A percentile compares a stretch with the other conserved stretches of the same genome.
phyloP scores from a whole-genome alignment of 1,140 invertebrate genomes.

The Hylaeus volcanicus region DNA sequence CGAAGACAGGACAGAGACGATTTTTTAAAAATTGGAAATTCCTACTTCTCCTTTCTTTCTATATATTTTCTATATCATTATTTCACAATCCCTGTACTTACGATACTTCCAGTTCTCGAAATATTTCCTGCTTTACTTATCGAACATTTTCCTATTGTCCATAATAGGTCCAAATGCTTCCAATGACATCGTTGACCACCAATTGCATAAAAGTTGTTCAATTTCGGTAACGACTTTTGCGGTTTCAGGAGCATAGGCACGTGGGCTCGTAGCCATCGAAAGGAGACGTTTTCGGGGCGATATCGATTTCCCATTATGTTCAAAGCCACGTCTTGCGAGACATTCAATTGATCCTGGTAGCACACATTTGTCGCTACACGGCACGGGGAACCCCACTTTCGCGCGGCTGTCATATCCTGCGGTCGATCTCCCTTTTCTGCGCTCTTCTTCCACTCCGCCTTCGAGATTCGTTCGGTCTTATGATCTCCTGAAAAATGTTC shows the following conservation, averaged over 20 bases:
- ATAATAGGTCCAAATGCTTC: no score
- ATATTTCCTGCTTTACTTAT: no score
- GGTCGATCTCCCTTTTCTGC: slow-evolving; percentile 43
- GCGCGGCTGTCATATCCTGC: slow-evolving; percentile 54
- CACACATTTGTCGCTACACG: slow-evolving; percentile 63
- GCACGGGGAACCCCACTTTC: slow-evolving; percentile 39
- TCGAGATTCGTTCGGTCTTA: slow-evolving; percentile 54
- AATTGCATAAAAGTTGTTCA: neutral
- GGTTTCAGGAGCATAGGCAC: neutral
- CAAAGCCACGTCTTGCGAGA: slow-evolving; percentile 24
- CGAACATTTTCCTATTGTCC: no score
- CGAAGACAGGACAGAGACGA: no score
- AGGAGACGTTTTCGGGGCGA: slow-evolving; percentile 33
- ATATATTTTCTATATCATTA: no score
- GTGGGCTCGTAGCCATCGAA: slow-evolving; percentile 11
- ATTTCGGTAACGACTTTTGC: neutral
- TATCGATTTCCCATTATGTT: slow-evolving; percentile 70
- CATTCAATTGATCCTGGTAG: slow-evolving; percentile 67
- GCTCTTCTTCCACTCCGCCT: neutral
- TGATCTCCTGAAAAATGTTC: slow-evolving; percentile 62
- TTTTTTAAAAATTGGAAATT: no score
- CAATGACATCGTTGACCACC: no score
- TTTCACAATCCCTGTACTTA: no score
- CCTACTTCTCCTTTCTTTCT: no score
- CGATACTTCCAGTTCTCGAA: no score